Base-by-base conservation (phyloP, 2,113 vertebrate species). In the Pheucticus melanocephalus region DNA sequence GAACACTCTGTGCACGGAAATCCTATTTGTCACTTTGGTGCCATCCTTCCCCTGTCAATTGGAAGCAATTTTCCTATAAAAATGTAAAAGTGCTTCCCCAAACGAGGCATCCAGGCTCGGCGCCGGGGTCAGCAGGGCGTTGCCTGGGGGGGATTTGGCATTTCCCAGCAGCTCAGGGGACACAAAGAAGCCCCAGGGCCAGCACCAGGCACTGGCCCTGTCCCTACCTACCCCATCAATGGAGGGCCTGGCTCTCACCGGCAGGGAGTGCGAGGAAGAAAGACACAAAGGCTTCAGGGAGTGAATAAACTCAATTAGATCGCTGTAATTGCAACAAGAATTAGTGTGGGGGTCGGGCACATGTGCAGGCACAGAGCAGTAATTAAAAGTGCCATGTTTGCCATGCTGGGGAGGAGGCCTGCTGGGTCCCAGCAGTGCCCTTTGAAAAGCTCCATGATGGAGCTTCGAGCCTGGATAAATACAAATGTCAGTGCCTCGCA, bases 221-320 rank as follows among this genome's bases (percentile, higher is more conserved):
- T 83, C 80, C 25, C 89, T 86, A 82, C 93, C 96, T 77, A 47
- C 24, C 15, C 6, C 27, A 80, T 96, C 93, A 97, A 94, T 71
- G 91, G 54, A 59, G 51, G 51, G 50, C 70, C 57, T 16, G 23
- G 95, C 97, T 97, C 97, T 96, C 97, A 97, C 96, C 95, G 95
- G 97, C 97, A 95, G 95, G 95, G 97, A 95, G 95, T 86, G 91
- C 23, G 4, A 82, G 88, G 59, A 95, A 97, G 92, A 97, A 97
- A 96, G 96, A 37, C 97, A 95, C 95, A 85, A 89, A 95, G 75
- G 95, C 97, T 86, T 90, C 79, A 11, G 86, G 88, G 95, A 87
- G 95, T 95, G 96, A 96, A 95, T 96, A 94, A 95, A 97, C 96
- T 96, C 96, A 97, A 96, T 97, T 96, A 96, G 94, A 97, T 97